Conservation (phyloP, 2,888 invertebrate genomes). For the Lithophane socia region DNA sequence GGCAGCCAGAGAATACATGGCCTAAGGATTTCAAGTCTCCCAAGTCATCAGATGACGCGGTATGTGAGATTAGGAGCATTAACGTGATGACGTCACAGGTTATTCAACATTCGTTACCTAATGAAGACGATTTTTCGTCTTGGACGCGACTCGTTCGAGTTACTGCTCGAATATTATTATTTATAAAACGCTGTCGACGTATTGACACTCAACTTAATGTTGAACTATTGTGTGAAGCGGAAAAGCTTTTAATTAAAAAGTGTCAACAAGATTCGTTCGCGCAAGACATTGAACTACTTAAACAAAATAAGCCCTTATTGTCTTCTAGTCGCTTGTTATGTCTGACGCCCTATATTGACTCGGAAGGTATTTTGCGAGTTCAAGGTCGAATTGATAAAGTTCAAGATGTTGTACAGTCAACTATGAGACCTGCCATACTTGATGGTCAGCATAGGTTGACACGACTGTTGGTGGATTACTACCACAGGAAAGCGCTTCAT, state of each 20-base stretch:
- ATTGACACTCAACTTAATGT: no score
- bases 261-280: no score
- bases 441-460: neutral
- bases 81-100: no score
- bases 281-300: neutral
- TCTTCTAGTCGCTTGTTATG: neutral
- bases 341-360: constrained; percentile 3
- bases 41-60: neutral
- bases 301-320: neutral
- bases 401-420: no score
- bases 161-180: no score
- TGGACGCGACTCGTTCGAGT: no score
- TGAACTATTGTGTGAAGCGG: no score
- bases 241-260: no score
- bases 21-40: neutral
- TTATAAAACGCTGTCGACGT: no score
- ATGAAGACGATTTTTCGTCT: no score
- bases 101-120: no score
- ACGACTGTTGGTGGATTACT: neutral
- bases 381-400: neutral
- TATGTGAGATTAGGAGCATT: neutral
- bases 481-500: neutral
- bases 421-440: no score
- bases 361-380: neutral
- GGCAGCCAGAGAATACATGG: constrained; percentile 3